These are phyloP conservation scores for Seriola aureovittata DNA, from an alignment of 2,113 vertebrate genomes.

Conservation along the genomic window DNA sequence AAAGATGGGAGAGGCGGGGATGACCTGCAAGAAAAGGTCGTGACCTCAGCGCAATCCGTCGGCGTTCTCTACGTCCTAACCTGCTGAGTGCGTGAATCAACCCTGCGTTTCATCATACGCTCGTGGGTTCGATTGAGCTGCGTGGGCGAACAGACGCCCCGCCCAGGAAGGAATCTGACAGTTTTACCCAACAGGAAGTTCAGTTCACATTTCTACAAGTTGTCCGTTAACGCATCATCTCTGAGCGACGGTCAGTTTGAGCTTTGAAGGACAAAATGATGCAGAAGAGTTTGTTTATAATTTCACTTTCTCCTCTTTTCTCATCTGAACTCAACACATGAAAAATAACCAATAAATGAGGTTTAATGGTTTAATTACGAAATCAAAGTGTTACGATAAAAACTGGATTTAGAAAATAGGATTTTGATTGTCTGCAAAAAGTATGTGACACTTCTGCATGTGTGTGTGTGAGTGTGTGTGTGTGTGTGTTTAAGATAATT, in stretches of 20 bases:
- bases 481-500: constrained; percentile 14
- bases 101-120: constrained; percentile 20
- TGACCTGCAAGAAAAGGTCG: neutral
- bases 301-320: no score
- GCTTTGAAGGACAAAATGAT: no score
- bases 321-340: no score
- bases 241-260: no score
- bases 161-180: constrained; percentile 16
- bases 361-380: no score
- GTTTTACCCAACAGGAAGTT: neutral
- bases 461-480: neutral
- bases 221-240: no score
- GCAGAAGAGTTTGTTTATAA: neutral
- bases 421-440: no score
- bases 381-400: neutral
- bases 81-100: constrained; percentile 34
- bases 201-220: no score
- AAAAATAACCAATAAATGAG: no score
- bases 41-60: neutral
- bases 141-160: constrained; percentile 42
- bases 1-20: neutral
- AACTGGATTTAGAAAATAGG: neutral
- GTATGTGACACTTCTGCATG: neutral
- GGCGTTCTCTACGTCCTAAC: neutral
- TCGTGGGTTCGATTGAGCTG: neutral